phyloP scores from a whole-genome alignment of 2,888 invertebrate species.

The Trissolcus brochymenae region DNA sequence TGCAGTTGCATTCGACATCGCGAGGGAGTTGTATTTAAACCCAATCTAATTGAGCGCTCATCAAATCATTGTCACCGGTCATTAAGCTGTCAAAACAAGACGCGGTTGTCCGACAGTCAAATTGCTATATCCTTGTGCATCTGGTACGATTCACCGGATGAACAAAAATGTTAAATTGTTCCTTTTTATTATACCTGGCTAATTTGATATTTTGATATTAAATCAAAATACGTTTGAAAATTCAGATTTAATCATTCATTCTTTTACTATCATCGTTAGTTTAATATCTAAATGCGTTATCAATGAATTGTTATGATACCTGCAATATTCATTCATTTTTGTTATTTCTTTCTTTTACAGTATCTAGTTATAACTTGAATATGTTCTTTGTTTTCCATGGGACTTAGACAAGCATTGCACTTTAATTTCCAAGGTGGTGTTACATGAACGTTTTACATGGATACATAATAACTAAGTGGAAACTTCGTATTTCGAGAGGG shows the following conservation, averaged over 20 bases:
- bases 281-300: no score
- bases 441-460: slow-evolving; percentile 32
- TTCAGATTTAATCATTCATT: no score
- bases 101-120: slow-evolving; percentile 14
- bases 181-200: no score
- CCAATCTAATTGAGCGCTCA: slow-evolving; percentile 1
- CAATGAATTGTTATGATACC: neutral
- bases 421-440: neutral
- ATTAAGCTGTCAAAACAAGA: slow-evolving; percentile 46
- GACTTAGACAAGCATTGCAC: neutral
- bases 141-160: slow-evolving; percentile 46
- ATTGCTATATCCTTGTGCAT: slow-evolving; percentile 26
- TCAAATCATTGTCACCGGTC: slow-evolving; percentile 2
- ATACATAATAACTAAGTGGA: slow-evolving; percentile 53
- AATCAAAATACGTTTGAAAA: no score
- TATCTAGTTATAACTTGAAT: no score
- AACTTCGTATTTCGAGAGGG: slow-evolving; percentile 47
- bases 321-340: slow-evolving; percentile 1
- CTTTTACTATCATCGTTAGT: neutral
- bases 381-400: neutral
- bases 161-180: neutral
- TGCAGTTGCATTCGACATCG: neutral
- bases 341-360: no score
- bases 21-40: slow-evolving; percentile 9
- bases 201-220: no score